Percentiles rank a stretch among this genome's conserved stretches.
Evolutionary conservation across 2,797 vertebrate genomes (phyloP).

Genomic region (Sciurus carolinensis): DNA sequence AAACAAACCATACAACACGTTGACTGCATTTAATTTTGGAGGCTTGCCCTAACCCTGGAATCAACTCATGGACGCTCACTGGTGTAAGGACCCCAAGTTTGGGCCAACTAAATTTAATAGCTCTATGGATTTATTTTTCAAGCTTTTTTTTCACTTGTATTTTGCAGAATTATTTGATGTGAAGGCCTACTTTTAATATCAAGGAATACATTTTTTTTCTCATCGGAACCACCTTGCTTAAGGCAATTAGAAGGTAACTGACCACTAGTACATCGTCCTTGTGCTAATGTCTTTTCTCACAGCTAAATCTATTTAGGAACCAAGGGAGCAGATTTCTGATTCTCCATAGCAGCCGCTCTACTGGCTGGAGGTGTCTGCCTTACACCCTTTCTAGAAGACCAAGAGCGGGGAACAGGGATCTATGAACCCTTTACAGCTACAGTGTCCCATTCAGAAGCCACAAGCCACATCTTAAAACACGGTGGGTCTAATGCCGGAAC

Average conservation of each 20-base stretch:
- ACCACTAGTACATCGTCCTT: background rate
- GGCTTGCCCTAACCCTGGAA: background rate
- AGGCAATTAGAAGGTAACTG: background rate
- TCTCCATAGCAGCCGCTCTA: background rate
- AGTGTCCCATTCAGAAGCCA: background rate
- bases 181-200: conserved; percentile 6
- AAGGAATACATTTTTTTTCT: background rate
- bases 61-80: background rate
- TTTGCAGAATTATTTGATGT: background rate
- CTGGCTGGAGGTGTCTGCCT: background rate
- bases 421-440: background rate
- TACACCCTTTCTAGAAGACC: background rate
- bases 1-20: background rate
- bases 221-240: background rate
- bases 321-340: background rate
- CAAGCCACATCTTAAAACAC: background rate
- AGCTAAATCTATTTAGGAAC: background rate
- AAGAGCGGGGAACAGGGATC: background rate
- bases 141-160: background rate
- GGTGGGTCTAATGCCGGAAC: background rate
- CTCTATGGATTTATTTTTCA: background rate
- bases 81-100: background rate
- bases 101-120: background rate
- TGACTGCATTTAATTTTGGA: background rate
- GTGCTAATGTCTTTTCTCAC: background rate